These are phyloP conservation scores for Volucella zonaria DNA, from an alignment of 2,888 invertebrate genomes.

Conservation along the genomic window DNA sequence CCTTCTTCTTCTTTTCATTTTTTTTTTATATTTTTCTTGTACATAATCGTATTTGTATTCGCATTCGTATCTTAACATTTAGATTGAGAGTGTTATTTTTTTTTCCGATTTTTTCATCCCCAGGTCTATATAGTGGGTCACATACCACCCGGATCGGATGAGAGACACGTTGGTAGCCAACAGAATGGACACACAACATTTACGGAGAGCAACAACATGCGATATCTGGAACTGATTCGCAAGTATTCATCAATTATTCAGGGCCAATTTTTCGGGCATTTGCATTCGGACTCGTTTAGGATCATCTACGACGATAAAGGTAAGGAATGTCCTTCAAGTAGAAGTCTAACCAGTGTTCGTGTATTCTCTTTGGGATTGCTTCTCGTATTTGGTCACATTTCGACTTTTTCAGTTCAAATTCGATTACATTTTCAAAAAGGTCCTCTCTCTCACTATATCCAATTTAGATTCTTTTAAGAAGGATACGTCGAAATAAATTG, in stretches of 20 bases:
- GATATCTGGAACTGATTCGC: constrained; percentile 89
- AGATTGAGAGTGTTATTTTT: constrained; percentile 43
- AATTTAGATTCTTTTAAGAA: constrained; percentile 39
- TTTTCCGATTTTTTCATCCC: constrained; percentile 74
- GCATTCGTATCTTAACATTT: constrained; percentile 36
- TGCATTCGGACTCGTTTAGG: constrained; percentile 95
- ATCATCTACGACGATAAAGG: constrained; percentile 91
- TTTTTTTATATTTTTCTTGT: constrained; percentile 30
- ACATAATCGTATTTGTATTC: too few relatives aligned
- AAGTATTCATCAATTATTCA: constrained; percentile 91
- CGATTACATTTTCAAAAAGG: constrained; percentile 31
- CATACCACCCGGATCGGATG: constrained; percentile 94
- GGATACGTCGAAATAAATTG: constrained; percentile 66
- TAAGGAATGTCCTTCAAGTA: constrained; percentile 81
- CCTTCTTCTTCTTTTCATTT: constrained; percentile 12
- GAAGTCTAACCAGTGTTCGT: constrained; percentile 3
- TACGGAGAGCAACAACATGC: constrained; percentile 89
- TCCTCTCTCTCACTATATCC: constrained; percentile 39
- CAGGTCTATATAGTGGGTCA: constrained; percentile 96
- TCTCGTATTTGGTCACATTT: too few relatives aligned
- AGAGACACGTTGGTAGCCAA: constrained; percentile 88
- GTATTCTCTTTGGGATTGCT: background rate
- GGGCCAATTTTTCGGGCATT: constrained; percentile 96
- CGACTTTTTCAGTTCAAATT: background rate
- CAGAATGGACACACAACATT: constrained; percentile 85